Evolutionary conservation across 2,113 vertebrate genomes (phyloP).

Genomic region (Mesitornis unicolor): DNA sequence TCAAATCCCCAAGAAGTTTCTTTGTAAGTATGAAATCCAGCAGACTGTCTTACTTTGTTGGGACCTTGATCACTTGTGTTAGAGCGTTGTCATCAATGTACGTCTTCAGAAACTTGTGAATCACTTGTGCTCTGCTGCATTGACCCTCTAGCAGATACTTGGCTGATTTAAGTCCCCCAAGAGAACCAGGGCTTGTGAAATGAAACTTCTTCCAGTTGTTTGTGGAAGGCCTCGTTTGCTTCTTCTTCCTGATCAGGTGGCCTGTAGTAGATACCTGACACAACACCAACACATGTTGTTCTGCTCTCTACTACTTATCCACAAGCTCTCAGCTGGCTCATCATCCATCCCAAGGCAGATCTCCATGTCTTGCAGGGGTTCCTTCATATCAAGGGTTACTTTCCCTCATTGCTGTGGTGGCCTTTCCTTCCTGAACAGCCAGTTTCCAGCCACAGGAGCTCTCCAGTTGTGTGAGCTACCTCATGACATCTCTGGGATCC

Average conservation of each 20-base stretch:
- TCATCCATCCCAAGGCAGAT: no score
- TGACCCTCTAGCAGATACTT: background rate
- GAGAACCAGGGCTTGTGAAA: no score
- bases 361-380: background rate
- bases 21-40: background rate
- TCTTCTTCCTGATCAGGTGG: no score
- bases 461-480: background rate
- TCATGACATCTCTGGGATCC: background rate
- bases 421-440: background rate
- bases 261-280: no score
- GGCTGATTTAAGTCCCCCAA: no score
- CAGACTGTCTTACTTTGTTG: background rate
- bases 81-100: background rate
- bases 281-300: no score
- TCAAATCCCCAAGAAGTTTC: background rate
- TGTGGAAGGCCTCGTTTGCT: no score
- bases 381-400: background rate
- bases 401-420: background rate
- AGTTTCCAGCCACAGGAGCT: background rate
- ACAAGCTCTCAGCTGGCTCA: no score
- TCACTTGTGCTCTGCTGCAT: background rate
- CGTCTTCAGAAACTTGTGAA: background rate
- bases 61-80: background rate
- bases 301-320: no score
- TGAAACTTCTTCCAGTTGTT: no score